Base-by-base conservation (phyloP, 2,113 vertebrate species). In the Macaca nemestrina region DNA sequence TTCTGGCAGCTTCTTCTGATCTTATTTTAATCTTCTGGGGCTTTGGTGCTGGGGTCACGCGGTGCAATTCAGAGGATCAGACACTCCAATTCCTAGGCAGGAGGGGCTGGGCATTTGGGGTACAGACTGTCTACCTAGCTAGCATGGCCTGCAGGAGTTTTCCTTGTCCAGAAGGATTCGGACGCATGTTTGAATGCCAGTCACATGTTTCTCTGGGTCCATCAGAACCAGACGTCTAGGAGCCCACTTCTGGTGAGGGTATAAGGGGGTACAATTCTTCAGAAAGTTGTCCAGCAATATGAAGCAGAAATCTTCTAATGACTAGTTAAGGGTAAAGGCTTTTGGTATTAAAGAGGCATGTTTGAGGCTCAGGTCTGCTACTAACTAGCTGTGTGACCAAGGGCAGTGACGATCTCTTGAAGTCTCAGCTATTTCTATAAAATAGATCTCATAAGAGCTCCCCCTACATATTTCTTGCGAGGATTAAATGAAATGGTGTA, bases 1-100 rank as follows among this genome's bases (percentile, higher is more conserved):
- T 95, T 85, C 85, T 75, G 95, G 86, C 89, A 80, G 97, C 86
- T 73, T 83, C 93, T 80, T 93, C 83, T 78, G 50, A 93, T 80
- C 78, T 87, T 45, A 55, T 72, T 83, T 82, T 76, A 64, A 81
- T 92, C 79, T 92, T 90, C 72, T 40, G 68, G 59, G 90, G 75
- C 55, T 68, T 80, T 75, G 82, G 73, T 76, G 35, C 85, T 89
- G 78, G 82, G 57, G 83, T 57, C 87, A 93, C 0, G 0, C 3
- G 2, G 75, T 12, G 20, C 7, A 32, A 10, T 43, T 81, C 79
- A 40, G 92, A 82, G 8, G 30, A 23, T 64, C n/a, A 11, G n/a
- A 88, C 45, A n/a, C 48, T 23, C 30, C 35, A 38, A 12, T 73
- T 73, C 40, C 88, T 80, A 6, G 16, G 75, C 38, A 90, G 70